These are phyloP conservation scores for Philonicus albiceps DNA, from an alignment of 2,888 invertebrate genomes.

Conservation along the genomic window DNA sequence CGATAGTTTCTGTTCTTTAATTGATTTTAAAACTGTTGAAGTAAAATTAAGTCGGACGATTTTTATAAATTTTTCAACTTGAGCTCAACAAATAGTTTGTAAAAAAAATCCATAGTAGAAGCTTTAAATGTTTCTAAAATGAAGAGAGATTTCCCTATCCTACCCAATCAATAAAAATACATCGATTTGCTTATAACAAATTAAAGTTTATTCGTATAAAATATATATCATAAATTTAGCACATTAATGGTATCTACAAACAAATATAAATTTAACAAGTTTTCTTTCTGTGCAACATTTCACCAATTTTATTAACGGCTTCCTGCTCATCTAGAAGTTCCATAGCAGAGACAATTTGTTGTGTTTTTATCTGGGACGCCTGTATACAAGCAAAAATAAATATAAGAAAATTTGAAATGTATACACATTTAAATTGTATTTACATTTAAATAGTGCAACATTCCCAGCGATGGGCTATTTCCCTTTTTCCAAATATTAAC, in stretches of 20 bases:
- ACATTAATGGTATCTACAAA: not conserved
- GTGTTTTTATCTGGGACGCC: not conserved
- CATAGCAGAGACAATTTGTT: not conserved
- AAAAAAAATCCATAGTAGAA: too few relatives aligned
- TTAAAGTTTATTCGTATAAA: not conserved
- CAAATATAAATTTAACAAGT: not conserved
- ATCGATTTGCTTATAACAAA: not conserved
- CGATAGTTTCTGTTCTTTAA: too few relatives aligned
- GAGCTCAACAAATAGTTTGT: too few relatives aligned
- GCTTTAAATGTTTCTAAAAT: too few relatives aligned
- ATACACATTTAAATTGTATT: not conserved
- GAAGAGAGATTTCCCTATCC: too few relatives aligned
- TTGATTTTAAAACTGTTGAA: too few relatives aligned
- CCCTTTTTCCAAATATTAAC: slow-evolving; percentile 58
- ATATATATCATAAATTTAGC: not conserved
- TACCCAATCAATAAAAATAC: not conserved
- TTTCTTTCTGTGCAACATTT: slow-evolving; percentile 2
- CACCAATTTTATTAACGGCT: not conserved
- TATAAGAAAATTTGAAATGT: not conserved
- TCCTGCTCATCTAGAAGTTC: not conserved
- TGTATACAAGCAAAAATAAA: not conserved
- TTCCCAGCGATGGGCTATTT: slow-evolving; percentile 66
- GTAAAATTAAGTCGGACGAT: too few relatives aligned
- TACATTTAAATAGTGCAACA: slow-evolving; percentile 65
- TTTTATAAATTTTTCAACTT: too few relatives aligned